phyloP scores from a whole-genome alignment of 2,797 vertebrate species.

The Varecia variegata region DNA sequence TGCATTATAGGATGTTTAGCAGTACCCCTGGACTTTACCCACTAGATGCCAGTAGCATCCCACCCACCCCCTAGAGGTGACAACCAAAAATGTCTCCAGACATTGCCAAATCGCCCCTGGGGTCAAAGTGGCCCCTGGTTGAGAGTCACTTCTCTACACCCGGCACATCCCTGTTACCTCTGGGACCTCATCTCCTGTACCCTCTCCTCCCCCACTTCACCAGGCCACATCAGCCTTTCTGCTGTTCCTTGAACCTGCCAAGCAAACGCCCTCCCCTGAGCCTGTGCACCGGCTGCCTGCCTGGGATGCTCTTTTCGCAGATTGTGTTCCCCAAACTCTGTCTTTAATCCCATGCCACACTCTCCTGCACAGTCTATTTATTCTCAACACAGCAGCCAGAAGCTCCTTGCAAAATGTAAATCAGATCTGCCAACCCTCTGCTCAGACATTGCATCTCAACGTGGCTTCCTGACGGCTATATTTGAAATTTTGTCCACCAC shows the following conservation, averaged over 20 bases:
- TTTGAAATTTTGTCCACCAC: neutral
- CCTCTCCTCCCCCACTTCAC: neutral
- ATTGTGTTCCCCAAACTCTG: neutral
- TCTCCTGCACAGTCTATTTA: neutral
- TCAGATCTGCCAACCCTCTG: neutral
- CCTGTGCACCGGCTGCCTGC: neutral
- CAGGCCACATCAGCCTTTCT: neutral
- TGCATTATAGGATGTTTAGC: neutral
- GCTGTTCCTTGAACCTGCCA: neutral
- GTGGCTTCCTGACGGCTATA: neutral
- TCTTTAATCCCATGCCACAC: neutral
- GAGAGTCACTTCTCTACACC: neutral
- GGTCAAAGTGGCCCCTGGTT: neutral
- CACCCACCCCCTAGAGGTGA: neutral
- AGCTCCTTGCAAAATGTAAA: too few relatives aligned
- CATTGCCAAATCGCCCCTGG: neutral
- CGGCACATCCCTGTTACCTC: neutral
- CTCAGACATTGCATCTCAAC: neutral
- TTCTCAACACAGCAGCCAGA: too few relatives aligned
- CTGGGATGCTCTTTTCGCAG: neutral
- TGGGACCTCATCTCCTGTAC: neutral
- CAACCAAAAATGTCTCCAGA: neutral
- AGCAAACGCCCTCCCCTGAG: neutral
- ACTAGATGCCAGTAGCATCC: neutral
- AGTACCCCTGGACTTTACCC: neutral